These are phyloP conservation scores for Rotaria macrura DNA, from an alignment of 2,888 invertebrate species.

Conservation along the genomic window DNA sequence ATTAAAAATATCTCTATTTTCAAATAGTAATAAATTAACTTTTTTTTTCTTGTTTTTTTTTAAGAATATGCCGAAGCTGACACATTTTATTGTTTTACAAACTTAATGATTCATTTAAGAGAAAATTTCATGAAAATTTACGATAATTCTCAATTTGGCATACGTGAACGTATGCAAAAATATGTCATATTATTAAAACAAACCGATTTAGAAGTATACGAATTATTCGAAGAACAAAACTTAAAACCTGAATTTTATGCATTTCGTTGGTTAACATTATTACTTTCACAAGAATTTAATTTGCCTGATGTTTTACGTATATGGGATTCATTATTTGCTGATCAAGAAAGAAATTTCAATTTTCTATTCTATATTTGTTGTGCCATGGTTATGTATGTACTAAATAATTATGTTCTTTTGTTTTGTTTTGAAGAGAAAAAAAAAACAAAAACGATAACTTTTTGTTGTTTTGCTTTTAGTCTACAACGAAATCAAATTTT, in stretches of 20 bases:
- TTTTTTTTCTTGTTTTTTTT: too few species aligned
- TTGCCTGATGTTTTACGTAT: slow-evolving; percentile 56
- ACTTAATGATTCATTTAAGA: slow-evolving; percentile 84
- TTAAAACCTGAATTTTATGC: slow-evolving; percentile 88
- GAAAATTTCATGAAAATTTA: slow-evolving; percentile 84
- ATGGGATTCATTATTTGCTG: slow-evolving; percentile 32
- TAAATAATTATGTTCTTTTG: too few species aligned
- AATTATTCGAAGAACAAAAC: slow-evolving; percentile 68
- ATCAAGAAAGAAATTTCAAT: slow-evolving; percentile 22
- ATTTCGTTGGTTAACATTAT: slow-evolving; percentile 87
- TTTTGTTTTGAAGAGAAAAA: too few species aligned
- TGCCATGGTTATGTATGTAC: slow-evolving; percentile 29
- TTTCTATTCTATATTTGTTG: slow-evolving; percentile 31
- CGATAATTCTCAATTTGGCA: slow-evolving; percentile 73
- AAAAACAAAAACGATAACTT: too few species aligned
- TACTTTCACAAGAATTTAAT: slow-evolving; percentile 91
- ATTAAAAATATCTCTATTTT: too few species aligned
- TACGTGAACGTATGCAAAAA: slow-evolving; percentile 62
- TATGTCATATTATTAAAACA: slow-evolving; percentile 65
- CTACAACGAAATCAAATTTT: slow-evolving; percentile 6
- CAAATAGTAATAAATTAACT: too few species aligned
- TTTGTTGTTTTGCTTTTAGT: not conserved
- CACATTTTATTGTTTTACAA: slow-evolving; percentile 94
- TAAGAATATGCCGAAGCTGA: slow-evolving; percentile 86
- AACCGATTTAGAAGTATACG: slow-evolving; percentile 68